phyloP scores from a whole-genome alignment of 2,888 invertebrate species.

The Imbricaverruca yamaguchii region DNA sequence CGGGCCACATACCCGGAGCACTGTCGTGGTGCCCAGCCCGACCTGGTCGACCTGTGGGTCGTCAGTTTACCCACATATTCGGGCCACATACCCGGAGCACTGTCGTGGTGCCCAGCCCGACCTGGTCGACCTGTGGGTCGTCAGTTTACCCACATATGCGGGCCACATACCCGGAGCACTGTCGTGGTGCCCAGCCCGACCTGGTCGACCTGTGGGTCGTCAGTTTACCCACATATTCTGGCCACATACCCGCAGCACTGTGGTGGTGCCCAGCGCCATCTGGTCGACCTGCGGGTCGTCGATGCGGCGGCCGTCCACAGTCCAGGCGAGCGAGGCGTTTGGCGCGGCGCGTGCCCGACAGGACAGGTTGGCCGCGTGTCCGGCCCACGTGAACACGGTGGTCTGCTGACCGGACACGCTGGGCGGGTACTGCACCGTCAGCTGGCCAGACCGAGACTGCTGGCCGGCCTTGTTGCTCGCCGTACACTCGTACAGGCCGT shows the following conservation, averaged over 20 bases:
- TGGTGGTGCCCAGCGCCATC: background rate
- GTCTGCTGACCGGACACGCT: slow-evolving; percentile 61
- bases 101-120: too few relatives aligned
- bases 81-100: too few relatives aligned
- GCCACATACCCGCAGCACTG: background rate
- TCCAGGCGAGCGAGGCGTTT: slow-evolving; percentile 85
- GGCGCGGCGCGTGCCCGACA: slow-evolving; percentile 61
- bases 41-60: too few relatives aligned
- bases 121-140: too few relatives aligned
- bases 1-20: too few relatives aligned
- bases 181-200: too few relatives aligned
- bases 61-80: too few relatives aligned
- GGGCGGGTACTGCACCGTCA: slow-evolving; percentile 73
- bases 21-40: too few relatives aligned
- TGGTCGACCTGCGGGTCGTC: background rate
- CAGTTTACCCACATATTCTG: background rate
- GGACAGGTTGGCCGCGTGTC: slow-evolving; percentile 69
- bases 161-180: too few relatives aligned
- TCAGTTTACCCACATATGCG: too few relatives aligned
- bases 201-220: too few relatives aligned
- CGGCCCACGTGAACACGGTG: slow-evolving; percentile 70
- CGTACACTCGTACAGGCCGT: slow-evolving; percentile 80
- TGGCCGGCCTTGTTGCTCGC: slow-evolving; percentile 71
- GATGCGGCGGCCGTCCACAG: too few relatives aligned
- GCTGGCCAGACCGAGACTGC: slow-evolving; percentile 67